These are phyloP conservation scores for Melanerpes formicivorus DNA, from an alignment of 2,113 vertebrate genomes.

Conservation along the genomic window DNA sequence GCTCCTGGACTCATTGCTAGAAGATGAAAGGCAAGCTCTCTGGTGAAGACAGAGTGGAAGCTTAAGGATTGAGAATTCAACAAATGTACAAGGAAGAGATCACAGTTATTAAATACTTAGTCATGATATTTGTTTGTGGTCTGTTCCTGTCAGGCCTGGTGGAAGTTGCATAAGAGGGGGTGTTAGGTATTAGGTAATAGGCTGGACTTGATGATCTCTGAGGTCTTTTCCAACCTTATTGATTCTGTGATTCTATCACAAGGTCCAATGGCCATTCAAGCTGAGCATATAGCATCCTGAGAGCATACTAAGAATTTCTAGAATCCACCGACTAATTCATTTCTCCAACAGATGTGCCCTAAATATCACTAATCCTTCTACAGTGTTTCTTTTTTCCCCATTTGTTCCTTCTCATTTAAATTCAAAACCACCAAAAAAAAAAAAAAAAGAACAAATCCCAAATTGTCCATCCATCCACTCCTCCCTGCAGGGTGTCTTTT, in stretches of 20 bases:
- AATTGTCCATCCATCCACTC: not conserved
- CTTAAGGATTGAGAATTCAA: not conserved
- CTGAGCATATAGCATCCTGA: conserved; percentile 1
- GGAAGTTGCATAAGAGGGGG: not conserved
- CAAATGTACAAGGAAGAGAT: not conserved
- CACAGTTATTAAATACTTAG: not conserved
- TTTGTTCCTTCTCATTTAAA: conserved; percentile 47
- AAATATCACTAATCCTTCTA: conserved; percentile 64
- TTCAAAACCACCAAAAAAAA: not conserved
- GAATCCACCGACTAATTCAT: conserved; percentile 19
- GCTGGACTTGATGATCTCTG: no score
- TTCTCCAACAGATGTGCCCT: conserved; percentile 63
- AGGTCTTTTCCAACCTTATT: no score
- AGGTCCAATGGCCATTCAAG: not conserved
- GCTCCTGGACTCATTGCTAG: not conserved
- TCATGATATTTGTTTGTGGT: not conserved
- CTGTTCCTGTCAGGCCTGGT: not conserved
- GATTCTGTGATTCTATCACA: not conserved
- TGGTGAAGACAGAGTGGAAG: not conserved
- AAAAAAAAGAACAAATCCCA: conserved; percentile 2
- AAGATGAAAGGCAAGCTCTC: not conserved
- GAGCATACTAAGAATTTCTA: conserved; percentile 37
- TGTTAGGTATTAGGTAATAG: no score
- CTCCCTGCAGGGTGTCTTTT: not conserved
- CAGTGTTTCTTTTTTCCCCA: not conserved